These are phyloP conservation scores for Pedionomus torquatus DNA, from an alignment of 2,113 vertebrate species.

Conservation along the genomic window DNA sequence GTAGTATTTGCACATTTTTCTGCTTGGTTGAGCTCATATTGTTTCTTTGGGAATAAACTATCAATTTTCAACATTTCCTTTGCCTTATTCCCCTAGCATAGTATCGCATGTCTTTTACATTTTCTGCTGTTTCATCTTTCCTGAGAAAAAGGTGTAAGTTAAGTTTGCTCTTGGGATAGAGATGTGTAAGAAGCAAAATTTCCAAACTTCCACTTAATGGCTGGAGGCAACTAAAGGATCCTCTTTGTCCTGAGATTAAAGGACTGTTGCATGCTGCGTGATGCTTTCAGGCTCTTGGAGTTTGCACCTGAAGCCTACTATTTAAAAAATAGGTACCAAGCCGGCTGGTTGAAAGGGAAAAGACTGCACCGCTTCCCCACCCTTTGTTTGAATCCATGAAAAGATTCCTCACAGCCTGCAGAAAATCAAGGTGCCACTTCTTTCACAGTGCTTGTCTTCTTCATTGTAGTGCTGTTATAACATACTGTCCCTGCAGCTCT, in stretches of 20 bases:
- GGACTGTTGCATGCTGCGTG: not conserved
- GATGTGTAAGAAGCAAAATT: slow-evolving; percentile 51
- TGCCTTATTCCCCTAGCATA: slow-evolving; percentile 69
- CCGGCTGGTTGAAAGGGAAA: not conserved
- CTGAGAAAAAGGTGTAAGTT: slow-evolving; percentile 39
- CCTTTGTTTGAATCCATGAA: not conserved
- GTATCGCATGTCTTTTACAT: slow-evolving; percentile 10
- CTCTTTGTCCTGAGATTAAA: slow-evolving; percentile 44
- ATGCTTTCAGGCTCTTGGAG: slow-evolving; percentile 32
- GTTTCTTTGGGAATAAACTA: slow-evolving; percentile 71
- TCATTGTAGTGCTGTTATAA: accelerated
- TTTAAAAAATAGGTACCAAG: not conserved
- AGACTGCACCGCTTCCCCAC: not conserved
- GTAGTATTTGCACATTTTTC: slow-evolving; percentile 63
- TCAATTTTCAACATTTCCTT: slow-evolving; percentile 60
- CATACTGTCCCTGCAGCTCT: not conserved
- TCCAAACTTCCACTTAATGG: slow-evolving; percentile 60
- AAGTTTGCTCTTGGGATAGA: slow-evolving; percentile 73
- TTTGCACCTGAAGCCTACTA: not conserved
- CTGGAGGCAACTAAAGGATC: slow-evolving; percentile 38
- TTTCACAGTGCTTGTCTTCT: not conserved
- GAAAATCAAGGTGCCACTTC: not conserved
- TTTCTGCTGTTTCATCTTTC: slow-evolving; percentile 42
- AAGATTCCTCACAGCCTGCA: not conserved
- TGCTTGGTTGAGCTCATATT: slow-evolving; percentile 43